Evolutionary conservation across 2,888 invertebrate species (phyloP), one percentile per base, ranked within the genome.

Genomic region (Diabrotica balteata): DNA sequence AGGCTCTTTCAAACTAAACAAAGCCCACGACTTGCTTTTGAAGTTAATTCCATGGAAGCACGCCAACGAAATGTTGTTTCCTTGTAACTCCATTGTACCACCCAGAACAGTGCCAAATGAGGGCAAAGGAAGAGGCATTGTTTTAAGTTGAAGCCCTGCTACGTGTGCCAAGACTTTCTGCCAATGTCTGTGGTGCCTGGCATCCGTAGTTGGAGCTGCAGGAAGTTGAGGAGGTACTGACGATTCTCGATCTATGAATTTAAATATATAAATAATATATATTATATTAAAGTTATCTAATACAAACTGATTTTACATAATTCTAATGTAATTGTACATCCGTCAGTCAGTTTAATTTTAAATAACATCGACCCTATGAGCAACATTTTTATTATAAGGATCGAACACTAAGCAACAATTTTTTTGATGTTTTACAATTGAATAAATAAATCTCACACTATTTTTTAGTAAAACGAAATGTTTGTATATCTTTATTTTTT

Each of bases 21-120:
- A 84, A 7, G 97, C 97, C 97, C 98, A 98, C 1, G 94, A 95
- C 85, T 97, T 97, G 65, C 96, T 87, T 77, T 96, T 95, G 84
- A 98, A 96, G 85, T 97, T 97, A 81, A 96, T 94, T 47, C 98
- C 98, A 84, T 98, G 97, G 88, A 98, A 98, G 84, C 98, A 98
- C 5, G 97, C 97, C 73, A 98, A 86, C 7, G 97, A 96, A 67
- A 98, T 93, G 84, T 97, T 95, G 70, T 92, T 92, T 50, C 94
- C 93, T 84, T 93, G 91, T 73, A 96, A 85, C 85, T 97, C 91
- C 90, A 97, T 90, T 55, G 94, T 94, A 60, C 95, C 94, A 44
- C 96, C 96, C 1, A 95, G 86, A 10, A 95, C 91, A 42, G 94
- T 93, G 71, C 96, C 93, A 76, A 87, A 88, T 10, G 87, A 87